A percentile compares a stretch with the other conserved stretches of the same genome.
These are phyloP conservation scores for Dromius quadrimaculatus DNA, from an alignment of 2,888 invertebrate genomes.

Conservation along the genomic window DNA sequence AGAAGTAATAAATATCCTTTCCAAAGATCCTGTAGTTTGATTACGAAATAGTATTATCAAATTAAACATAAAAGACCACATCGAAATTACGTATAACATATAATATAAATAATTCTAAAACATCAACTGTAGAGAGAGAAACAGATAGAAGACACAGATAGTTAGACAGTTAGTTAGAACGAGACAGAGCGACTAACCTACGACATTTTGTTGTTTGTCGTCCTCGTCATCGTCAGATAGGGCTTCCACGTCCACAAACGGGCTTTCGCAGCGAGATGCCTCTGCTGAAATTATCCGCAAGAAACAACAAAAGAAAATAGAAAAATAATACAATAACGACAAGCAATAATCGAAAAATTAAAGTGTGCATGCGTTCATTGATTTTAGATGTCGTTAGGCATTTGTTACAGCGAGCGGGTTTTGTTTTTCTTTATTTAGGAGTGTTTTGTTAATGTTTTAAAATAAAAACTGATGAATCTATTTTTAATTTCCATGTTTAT, in stretches of 20 bases:
- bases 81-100: slow-evolving; percentile 24
- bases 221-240: slow-evolving; percentile 72
- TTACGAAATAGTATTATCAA: slow-evolving; percentile 15
- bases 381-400: slow-evolving; percentile 29
- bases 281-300: slow-evolving; percentile 52
- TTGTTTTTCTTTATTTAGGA: not conserved
- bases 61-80: slow-evolving; percentile 9
- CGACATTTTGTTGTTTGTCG: slow-evolving; percentile 65
- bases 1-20: too few relatives aligned
- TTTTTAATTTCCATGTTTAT: not conserved
- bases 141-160: slow-evolving; percentile 53
- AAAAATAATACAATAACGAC: slow-evolving; percentile 49
- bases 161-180: slow-evolving; percentile 34
- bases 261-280: slow-evolving; percentile 70
- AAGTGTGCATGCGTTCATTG: slow-evolving; percentile 41
- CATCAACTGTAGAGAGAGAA: slow-evolving; percentile 46
- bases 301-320: slow-evolving; percentile 56
- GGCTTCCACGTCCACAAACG: slow-evolving; percentile 77
- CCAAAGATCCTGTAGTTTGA: not conserved
- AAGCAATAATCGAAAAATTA: slow-evolving; percentile 36
- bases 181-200: slow-evolving; percentile 71
- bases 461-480: not conserved
- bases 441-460: slow-evolving; percentile 15
- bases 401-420: slow-evolving; percentile 36
- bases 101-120: slow-evolving; percentile 12